phyloP scores from a whole-genome alignment of 2,113 vertebrate species.

The Noturus placidus region DNA sequence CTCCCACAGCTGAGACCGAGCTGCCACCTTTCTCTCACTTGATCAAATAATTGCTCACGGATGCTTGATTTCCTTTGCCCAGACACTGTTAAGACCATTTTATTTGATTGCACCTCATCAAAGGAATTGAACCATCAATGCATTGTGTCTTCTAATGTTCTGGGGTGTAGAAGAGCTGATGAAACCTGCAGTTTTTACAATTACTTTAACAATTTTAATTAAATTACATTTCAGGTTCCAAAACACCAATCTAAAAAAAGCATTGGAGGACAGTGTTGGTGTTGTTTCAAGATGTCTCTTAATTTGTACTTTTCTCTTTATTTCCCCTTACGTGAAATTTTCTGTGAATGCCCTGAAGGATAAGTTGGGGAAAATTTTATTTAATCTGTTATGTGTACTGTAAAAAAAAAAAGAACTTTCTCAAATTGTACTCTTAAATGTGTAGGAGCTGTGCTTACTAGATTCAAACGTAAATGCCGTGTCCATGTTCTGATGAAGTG shows the following conservation, averaged over 20 bases:
- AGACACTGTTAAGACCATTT: constrained; percentile 13
- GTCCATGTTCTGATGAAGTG: background rate
- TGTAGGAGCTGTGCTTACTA: background rate
- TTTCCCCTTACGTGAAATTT: background rate
- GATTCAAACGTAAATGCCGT: too few relatives aligned
- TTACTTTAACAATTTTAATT: constrained; percentile 27
- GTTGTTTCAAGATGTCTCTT: background rate
- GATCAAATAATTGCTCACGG: constrained; percentile 50
- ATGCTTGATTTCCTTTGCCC: constrained; percentile 41
- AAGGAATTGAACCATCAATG: constrained; percentile 28
- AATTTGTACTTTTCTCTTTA: background rate
- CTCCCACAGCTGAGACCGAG: constrained; percentile 26
- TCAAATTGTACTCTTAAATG: background rate
- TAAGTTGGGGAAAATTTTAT: background rate
- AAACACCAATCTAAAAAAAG: background rate
- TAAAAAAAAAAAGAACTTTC: background rate
- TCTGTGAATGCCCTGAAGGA: background rate
- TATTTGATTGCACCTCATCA: constrained; percentile 45
- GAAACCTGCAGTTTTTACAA: background rate
- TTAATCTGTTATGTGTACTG: background rate
- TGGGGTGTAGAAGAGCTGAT: background rate
- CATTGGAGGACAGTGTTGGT: background rate
- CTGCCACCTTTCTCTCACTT: constrained; percentile 39
- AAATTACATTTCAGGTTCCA: constrained; percentile 1
- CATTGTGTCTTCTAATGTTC: constrained; percentile 26